A percentile compares a stretch with the other conserved stretches of the same genome.
phyloP scores from a whole-genome alignment of 1,140 invertebrate species.

The Megalopta genalis region DNA sequence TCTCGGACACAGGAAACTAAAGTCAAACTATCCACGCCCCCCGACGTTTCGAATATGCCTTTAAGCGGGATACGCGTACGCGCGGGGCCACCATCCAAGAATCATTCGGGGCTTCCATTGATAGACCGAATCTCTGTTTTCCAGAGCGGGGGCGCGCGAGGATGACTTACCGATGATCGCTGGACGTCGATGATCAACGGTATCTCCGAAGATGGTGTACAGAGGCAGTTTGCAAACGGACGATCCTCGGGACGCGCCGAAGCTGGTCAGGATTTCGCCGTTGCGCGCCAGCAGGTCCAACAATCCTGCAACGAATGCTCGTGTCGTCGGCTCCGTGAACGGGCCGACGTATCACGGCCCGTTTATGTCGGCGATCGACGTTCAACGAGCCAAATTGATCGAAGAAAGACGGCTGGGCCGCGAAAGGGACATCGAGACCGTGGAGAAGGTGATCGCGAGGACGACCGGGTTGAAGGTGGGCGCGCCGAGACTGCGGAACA shows the following conservation, averaged over 20 bases:
- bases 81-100: not conserved
- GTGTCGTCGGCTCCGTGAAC: constrained; percentile 27
- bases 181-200: not conserved
- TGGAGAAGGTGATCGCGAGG: constrained; percentile 66
- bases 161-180: constrained; percentile 5
- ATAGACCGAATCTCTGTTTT: constrained; percentile 5
- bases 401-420: constrained; percentile 67
- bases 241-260: constrained; percentile 68
- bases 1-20: not conserved
- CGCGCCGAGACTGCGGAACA: constrained; percentile 71
- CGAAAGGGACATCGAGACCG: constrained; percentile 68
- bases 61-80: not conserved
- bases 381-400: constrained; percentile 64
- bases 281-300: constrained; percentile 60
- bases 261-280: constrained; percentile 67
- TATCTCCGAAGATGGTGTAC: constrained; percentile 66
- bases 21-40: not conserved
- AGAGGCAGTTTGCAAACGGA: constrained; percentile 70
- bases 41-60: constrained; percentile 2
- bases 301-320: constrained; percentile 16
- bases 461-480: constrained; percentile 67
- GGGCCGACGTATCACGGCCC: constrained; percentile 41
- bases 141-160: constrained; percentile 6
- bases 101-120: not conserved
- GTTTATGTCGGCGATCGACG: constrained; percentile 59